Conservation (phyloP, 2,113 vertebrate genomes). For the Laterallus jamaicensis region DNA sequence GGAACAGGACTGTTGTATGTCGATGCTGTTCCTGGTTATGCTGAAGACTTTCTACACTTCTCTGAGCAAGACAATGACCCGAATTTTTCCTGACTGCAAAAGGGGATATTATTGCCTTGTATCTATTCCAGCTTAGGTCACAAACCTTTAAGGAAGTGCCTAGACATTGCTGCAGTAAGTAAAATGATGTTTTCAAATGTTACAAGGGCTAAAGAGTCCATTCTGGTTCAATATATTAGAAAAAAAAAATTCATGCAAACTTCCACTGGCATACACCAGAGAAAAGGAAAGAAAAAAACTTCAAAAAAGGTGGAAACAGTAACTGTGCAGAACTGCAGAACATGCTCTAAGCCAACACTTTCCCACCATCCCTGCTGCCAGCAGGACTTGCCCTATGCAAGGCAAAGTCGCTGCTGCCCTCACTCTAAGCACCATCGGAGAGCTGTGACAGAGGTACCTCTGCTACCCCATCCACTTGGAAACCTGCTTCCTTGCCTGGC, state of each 20-base stretch:
- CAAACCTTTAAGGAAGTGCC: background rate
- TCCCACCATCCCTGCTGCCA: background rate
- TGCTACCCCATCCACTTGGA: background rate
- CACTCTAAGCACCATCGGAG: background rate
- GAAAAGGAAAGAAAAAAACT: background rate
- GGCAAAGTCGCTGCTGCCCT: background rate
- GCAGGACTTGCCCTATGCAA: background rate
- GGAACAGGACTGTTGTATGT: background rate
- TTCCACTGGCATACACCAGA: background rate
- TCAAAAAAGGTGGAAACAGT: background rate
- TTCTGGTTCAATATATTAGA: background rate
- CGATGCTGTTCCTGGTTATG: background rate
- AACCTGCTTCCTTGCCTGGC: background rate
- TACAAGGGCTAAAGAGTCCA: background rate
- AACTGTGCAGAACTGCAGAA: background rate
- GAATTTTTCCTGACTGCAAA: background rate
- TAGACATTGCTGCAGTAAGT: background rate
- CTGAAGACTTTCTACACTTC: background rate
- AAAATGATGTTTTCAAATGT: background rate
- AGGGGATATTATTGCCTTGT: background rate
- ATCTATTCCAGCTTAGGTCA: background rate
- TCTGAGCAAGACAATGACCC: background rate
- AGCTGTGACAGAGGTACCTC: background rate
- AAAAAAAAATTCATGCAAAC: background rate
- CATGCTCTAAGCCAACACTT: background rate